Conservation (phyloP, 2,113 vertebrate genomes). For the Tachycineta bicolor region DNA sequence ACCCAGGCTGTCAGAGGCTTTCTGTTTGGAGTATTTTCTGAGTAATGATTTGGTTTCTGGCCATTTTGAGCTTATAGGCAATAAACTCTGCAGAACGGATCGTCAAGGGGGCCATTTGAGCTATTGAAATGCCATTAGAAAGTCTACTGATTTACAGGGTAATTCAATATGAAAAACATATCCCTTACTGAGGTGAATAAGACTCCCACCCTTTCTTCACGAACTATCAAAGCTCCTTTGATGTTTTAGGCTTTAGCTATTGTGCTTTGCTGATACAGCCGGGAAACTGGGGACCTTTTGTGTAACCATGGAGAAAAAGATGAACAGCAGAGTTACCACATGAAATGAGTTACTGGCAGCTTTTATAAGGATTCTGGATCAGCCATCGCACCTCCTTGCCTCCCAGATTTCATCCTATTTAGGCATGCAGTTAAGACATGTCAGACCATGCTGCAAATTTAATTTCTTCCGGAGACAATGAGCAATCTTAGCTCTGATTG, state of each 20-base stretch:
- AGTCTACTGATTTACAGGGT: conserved; percentile 25
- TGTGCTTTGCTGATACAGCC: conserved; percentile 29
- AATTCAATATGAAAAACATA: conserved; percentile 48
- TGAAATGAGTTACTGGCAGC: not conserved
- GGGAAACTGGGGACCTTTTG: not conserved
- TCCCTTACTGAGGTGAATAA: conserved; percentile 17
- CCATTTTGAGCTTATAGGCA: conserved; percentile 30
- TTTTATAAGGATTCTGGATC: not conserved
- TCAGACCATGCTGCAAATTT: not conserved
- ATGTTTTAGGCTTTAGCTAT: conserved; percentile 31
- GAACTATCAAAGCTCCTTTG: conserved; percentile 20
- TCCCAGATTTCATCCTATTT: not conserved
- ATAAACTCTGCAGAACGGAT: conserved; percentile 16
- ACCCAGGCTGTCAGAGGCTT: not conserved
- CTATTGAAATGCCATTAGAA: conserved; percentile 56
- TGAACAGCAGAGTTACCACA: not conserved
- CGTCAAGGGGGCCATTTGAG: not conserved
- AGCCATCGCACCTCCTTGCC: not conserved
- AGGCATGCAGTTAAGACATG: not conserved
- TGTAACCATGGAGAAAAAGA: conserved; percentile 31
- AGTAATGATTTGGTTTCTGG: conserved; percentile 31
- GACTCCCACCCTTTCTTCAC: conserved; percentile 35
- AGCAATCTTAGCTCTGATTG: not conserved
- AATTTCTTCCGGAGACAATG: not conserved
- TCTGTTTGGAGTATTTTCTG: conserved; percentile 22